Evolutionary conservation across 2,888 invertebrate species (phyloP), one percentile per base, ranked within the genome.

Genomic region (Tupiocoris notatus): DNA sequence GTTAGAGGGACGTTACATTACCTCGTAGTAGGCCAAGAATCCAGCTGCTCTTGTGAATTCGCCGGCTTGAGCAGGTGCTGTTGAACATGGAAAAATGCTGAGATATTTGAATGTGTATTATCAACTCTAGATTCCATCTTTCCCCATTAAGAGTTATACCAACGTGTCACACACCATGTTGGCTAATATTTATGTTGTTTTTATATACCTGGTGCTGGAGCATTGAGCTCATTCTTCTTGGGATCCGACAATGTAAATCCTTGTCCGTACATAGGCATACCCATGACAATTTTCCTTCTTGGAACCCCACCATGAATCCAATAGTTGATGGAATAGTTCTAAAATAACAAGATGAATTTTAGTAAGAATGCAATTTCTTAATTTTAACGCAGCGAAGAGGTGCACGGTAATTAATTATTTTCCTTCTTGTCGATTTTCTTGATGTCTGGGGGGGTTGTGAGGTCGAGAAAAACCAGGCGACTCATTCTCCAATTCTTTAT

Each of bases 221-320:
- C 88, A 82, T 94, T 93, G 1, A 95, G 85, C 0, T 90, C 92
- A 79, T 88, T 86, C 39, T 87, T 86, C 16, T 86, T 86, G 54
- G 86, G 85, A 81, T 88, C 87, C 67, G 88, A 86, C 58, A 91
- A 82, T 6, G 82, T 79, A 83, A 95, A 95, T 0, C 93, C 89
- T 82, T 95, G 95, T 0, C 95, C 95, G 82, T 95, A 95, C 65
- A 94, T 84, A 0, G 95, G 95, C 88, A 95, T 92, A 39, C 94
- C 95, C 91, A 95, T 91, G 0, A 95, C 89, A 23, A 95, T 86
- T 82, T 92, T 95, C 23, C 90, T 88, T 0, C 92, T 87, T 0
- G 93, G 91, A 0, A 93, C 93, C 16, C 95, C 95, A 82, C 92
- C 89, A 25, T 89, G 87, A 78, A 94, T 92, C 95, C 96, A 96